Evolutionary conservation across 2,888 invertebrate genomes (phyloP).

Genomic region (Oligia fasciuncula): DNA sequence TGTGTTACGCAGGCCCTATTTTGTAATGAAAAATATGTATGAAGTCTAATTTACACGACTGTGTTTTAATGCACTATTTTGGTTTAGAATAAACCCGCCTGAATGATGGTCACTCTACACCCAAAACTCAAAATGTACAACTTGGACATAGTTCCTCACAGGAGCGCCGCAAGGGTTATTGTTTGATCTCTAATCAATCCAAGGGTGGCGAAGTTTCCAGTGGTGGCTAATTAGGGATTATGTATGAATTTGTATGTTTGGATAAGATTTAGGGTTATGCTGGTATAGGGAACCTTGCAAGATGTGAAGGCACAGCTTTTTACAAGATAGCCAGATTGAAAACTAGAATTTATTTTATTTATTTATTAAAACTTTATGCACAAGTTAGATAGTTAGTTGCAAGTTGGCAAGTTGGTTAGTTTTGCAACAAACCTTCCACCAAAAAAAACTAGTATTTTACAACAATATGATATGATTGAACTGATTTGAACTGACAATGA

Average conservation of each 20-base stretch:
- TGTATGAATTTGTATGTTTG: conserved; percentile 56
- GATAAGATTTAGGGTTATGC: conserved; percentile 22
- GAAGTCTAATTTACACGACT: neutral
- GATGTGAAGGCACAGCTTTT: neutral
- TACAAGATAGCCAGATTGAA: neutral
- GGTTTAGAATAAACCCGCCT: neutral
- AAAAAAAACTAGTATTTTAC: too few species aligned
- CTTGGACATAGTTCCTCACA: conserved; percentile 67
- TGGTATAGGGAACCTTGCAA: conserved; percentile 3
- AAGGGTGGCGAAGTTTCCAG: conserved; percentile 56
- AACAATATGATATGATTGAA: too few species aligned
- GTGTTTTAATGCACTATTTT: neutral
- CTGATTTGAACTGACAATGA: too few species aligned
- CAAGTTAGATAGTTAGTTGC: too few species aligned
- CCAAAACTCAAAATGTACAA: conserved; percentile 65
- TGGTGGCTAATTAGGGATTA: conserved; percentile 63
- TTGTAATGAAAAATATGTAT: neutral
- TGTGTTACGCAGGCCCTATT: too few species aligned
- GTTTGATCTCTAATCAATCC: conserved; percentile 69
- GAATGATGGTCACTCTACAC: conserved; percentile 30
- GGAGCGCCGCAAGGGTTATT: conserved; percentile 65
- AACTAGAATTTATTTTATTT: neutral
- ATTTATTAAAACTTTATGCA: too few species aligned
- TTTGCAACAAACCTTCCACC: too few species aligned
- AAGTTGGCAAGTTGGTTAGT: too few species aligned